These are phyloP conservation scores for Acrocyrtus sp. DNA, from an alignment of 2,888 invertebrate genomes.

Conservation along the genomic window DNA sequence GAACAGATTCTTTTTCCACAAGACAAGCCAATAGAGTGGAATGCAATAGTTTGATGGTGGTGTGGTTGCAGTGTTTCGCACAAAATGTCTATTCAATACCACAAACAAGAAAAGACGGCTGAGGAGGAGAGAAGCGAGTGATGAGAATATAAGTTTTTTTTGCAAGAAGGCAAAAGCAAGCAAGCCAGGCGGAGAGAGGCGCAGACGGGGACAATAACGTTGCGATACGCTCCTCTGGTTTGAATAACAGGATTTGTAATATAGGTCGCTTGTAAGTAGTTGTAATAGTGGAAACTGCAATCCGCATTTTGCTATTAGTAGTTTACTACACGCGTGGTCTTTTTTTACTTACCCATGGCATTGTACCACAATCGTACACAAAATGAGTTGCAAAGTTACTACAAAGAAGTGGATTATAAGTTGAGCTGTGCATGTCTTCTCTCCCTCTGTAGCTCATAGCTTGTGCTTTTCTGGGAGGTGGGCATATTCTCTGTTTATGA, in stretches of 20 bases:
- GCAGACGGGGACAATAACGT: too few relatives aligned
- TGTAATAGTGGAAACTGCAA: conserved; percentile 55
- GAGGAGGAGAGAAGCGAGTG: too few relatives aligned
- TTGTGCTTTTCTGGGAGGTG: not conserved
- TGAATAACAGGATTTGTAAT: conserved; percentile 63
- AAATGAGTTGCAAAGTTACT: too few relatives aligned
- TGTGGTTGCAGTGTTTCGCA: too few relatives aligned
- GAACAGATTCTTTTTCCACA: too few relatives aligned
- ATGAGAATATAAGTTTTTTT: too few relatives aligned
- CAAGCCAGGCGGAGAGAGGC: too few relatives aligned
- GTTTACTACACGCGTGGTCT: conserved; percentile 20
- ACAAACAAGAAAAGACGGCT: too few relatives aligned
- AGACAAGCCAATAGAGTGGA: too few relatives aligned
- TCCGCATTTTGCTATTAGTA: conserved; percentile 25
- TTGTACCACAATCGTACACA: conserved; percentile 38
- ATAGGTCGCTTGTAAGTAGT: conserved; percentile 63
- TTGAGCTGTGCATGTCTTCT: not conserved
- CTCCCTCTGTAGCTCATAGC: not conserved
- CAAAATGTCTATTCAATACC: too few relatives aligned
- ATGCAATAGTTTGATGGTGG: too few relatives aligned
- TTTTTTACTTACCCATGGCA: conserved; percentile 37
- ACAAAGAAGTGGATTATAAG: conserved; percentile 20
- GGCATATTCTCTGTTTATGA: not conserved
- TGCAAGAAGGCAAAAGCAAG: too few relatives aligned
- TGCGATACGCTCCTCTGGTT: conserved; percentile 35